Evolutionary conservation across 1,140 invertebrate genomes (phyloP), one percentile per base, ranked within the genome.

Genomic region (Panonychus citri): DNA sequence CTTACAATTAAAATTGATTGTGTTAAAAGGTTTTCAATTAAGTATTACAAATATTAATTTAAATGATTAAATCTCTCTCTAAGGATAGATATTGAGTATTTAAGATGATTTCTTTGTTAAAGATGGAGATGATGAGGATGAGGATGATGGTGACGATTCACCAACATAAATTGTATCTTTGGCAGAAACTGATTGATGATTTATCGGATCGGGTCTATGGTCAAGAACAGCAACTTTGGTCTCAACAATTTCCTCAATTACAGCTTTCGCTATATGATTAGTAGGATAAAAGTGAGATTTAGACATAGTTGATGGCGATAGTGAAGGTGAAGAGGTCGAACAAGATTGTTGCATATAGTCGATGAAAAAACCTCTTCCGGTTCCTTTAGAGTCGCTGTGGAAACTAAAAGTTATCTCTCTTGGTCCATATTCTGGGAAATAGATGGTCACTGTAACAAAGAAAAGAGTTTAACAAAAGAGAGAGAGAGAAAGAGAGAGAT

Each of bases 341-440:
- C 55, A 58, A 46, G 52, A 37, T 52, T 61, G 42, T 46, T 64
- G 62, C 13, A 46, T 37, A 46, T 53, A 62, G 17, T 55, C 52
- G 21, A 64, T 50, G 37, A 46, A 52, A 39, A 64, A 64, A 3
- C 62, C 62, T 13, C 58, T 57, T 34, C 57, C 60, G 39, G 43
- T 49, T 21, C 51, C 42, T 19, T 15, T 27, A 24, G 30, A 27
- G 43, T 64, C 60, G 7, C 53, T 55, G 21, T 59, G 53, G 55
- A 64, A 64, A 28, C 55, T 43, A 19, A 61, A 57, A 13, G 55
- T 28, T 28, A 55, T 27, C 28, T 59, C 59, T 50, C 49, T n/a
- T 19, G 30, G 54, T 30, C 49, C 26, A 51, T 17, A 13, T 27
- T 56, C 51, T 21, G 42, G 58, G 48, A 55, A 59, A 34, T 51